Evolutionary conservation across 2,888 invertebrate species (phyloP).

Genomic region (Diaphora mendica): DNA sequence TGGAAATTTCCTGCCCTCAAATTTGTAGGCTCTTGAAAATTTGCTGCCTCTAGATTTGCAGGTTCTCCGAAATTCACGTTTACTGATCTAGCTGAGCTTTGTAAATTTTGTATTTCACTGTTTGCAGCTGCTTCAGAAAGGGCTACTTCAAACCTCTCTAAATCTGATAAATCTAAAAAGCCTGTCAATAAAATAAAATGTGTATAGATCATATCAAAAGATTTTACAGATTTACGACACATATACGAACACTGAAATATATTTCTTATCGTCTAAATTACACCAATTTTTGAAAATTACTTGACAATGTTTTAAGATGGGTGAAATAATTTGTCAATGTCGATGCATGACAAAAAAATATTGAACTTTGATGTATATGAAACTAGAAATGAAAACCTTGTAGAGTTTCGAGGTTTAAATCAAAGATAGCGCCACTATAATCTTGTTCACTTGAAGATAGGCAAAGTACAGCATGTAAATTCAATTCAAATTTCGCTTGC

Average conservation of each 20-base stretch:
- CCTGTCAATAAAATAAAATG: background rate
- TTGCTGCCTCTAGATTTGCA: background rate
- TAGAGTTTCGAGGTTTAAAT: background rate
- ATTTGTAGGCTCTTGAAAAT: background rate
- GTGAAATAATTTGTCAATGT: background rate
- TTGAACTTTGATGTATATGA: background rate
- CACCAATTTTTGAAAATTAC: background rate
- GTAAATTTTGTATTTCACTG: background rate
- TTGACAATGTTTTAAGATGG: background rate
- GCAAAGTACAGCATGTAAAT: background rate
- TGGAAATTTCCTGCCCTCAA: background rate
- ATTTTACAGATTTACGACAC: background rate
- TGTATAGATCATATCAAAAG: background rate
- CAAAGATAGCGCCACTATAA: background rate
- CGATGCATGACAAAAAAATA: too few relatives aligned
- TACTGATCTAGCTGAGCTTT: background rate
- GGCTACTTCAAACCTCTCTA: background rate
- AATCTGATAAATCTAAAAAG: background rate
- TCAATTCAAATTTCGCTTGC: too few relatives aligned
- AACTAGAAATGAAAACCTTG: background rate
- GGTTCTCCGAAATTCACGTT: background rate
- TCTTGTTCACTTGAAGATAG: background rate
- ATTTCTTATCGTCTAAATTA: too few relatives aligned
- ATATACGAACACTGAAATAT: background rate
- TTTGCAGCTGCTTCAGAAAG: slow-evolving; percentile 1